Conservation (phyloP, 2,888 invertebrate genomes). For the Theodoxus fluviatilis region DNA sequence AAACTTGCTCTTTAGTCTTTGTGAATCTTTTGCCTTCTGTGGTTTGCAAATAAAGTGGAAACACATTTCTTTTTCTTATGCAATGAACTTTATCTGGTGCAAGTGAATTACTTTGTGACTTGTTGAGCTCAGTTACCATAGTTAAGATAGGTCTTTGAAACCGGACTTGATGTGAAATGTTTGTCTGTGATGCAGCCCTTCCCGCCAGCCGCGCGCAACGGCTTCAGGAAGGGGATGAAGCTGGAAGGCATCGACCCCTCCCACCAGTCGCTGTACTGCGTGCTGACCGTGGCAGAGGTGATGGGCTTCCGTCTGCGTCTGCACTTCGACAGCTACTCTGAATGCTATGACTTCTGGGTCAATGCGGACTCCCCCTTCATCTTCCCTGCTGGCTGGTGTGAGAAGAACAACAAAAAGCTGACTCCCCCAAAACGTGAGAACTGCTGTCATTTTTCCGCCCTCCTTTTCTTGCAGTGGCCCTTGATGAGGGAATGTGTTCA, state of each 20-base stretch:
- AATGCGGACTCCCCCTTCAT: slow-evolving; percentile 91
- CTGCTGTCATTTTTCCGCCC: neutral
- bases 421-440: slow-evolving; percentile 77
- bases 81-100: too few relatives aligned
- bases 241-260: slow-evolving; percentile 93
- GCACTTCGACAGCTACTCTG: slow-evolving; percentile 90
- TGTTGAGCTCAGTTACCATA: too few relatives aligned
- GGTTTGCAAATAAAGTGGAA: too few relatives aligned
- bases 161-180: too few relatives aligned
- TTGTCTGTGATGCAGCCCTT: slow-evolving; percentile 69
- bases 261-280: slow-evolving; percentile 88
- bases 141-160: too few relatives aligned
- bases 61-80: too few relatives aligned
- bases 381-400: slow-evolving; percentile 93
- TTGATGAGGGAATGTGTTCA: neutral
- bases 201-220: slow-evolving; percentile 74
- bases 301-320: slow-evolving; percentile 84
- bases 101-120: too few relatives aligned
- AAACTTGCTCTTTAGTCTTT: too few relatives aligned
- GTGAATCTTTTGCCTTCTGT: too few relatives aligned
- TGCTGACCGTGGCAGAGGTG: slow-evolving; percentile 79
- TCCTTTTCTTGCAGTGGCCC: too few relatives aligned
- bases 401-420: slow-evolving; percentile 79
- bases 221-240: slow-evolving; percentile 80
- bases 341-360: slow-evolving; percentile 90